Evolutionary conservation across 1,140 invertebrate species (phyloP).

Genomic region (Atta cephalotes): DNA sequence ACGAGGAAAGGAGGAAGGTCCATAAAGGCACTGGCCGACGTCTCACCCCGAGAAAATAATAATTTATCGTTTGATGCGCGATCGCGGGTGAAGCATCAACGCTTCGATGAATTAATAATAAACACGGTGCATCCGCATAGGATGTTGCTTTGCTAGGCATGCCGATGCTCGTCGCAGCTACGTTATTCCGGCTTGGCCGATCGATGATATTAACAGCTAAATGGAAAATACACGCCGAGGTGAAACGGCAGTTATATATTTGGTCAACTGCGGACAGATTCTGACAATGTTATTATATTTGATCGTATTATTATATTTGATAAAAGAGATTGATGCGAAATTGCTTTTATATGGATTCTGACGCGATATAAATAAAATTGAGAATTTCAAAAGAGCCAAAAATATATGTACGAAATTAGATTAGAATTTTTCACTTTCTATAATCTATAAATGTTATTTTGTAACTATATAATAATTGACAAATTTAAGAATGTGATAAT

Average conservation of each 20-base stretch:
- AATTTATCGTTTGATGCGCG: constrained; percentile 65
- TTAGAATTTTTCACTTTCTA: not conserved
- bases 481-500: not conserved
- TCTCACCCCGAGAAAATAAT: constrained; percentile 54
- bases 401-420: not conserved
- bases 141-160: constrained; percentile 43
- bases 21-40: constrained; percentile 43
- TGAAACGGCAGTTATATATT: constrained; percentile 57
- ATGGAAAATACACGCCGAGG: constrained; percentile 65
- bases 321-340: constrained; percentile 27
- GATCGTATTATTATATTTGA: constrained; percentile 15
- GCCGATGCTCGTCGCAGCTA: constrained; percentile 28
- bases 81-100: constrained; percentile 55
- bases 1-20: not conserved
- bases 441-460: not conserved
- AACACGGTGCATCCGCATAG: constrained; percentile 54
- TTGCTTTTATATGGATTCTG: not conserved
- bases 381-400: constrained; percentile 25
- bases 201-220: constrained; percentile 71
- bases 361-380: constrained; percentile 13
- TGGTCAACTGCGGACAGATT: constrained; percentile 51
- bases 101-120: constrained; percentile 71
- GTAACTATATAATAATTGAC: not conserved
- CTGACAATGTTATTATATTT: constrained; percentile 17
- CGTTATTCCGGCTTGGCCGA: constrained; percentile 35